Evolutionary conservation across 2,113 vertebrate species (phyloP).

Genomic region (Vireo altiloquus): DNA sequence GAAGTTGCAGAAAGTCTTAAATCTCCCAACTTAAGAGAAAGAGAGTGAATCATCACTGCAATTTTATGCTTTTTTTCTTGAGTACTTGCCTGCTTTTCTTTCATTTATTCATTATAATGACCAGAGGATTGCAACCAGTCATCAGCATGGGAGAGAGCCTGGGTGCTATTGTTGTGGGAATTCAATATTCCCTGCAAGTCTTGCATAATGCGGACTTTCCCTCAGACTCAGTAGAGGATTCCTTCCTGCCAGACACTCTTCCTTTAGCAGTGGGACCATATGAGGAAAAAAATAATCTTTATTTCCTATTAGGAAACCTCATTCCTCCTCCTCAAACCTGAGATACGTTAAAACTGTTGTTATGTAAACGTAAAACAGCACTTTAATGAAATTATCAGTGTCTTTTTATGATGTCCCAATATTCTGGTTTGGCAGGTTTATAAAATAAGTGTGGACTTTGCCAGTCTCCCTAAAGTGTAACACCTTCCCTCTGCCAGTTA

Average conservation of each 20-base stretch:
- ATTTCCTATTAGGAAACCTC: not conserved
- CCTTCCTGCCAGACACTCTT: not conserved
- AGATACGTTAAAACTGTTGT: not conserved
- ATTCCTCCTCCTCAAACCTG: not conserved
- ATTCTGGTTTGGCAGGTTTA: not conserved
- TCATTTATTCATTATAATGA: not conserved
- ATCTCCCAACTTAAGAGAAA: not conserved
- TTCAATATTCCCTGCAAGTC: not conserved
- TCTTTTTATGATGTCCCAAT: not conserved
- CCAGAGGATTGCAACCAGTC: not conserved
- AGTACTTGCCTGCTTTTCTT: not conserved
- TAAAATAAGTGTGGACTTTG: not conserved
- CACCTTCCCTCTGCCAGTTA: not conserved
- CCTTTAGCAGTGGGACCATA: not conserved
- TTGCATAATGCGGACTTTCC: not conserved
- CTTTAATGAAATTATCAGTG: not conserved
- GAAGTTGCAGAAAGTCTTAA: not conserved
- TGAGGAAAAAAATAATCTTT: not conserved
- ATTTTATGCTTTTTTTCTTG: not conserved
- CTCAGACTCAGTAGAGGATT: not conserved
- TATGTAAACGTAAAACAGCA: not conserved
- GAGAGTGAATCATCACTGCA: rapidly evolving
- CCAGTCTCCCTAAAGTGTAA: not conserved
- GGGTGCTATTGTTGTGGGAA: not conserved
- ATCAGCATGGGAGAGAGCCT: not conserved